A percentile compares a stretch with the other conserved stretches of the same genome.
phyloP scores from a whole-genome alignment of 2,113 vertebrate species.

The Lophius piscatorius region DNA sequence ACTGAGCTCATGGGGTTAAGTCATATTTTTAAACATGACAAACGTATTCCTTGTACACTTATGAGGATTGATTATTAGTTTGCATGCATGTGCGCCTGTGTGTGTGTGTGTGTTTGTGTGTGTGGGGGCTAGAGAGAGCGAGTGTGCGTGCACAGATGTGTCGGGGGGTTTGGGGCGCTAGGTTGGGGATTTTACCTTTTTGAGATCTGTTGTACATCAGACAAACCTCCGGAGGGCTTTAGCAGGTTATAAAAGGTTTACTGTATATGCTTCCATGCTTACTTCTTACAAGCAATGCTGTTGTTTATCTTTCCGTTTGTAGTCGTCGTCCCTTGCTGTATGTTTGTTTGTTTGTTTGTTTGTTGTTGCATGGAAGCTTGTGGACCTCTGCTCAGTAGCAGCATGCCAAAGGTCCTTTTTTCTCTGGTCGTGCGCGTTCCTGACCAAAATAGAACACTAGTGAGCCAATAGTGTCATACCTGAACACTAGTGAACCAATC shows the following conservation, averaged over 20 bases:
- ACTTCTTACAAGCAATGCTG: conserved; percentile 66
- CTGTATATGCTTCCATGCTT: conserved; percentile 77
- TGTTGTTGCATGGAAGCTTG: conserved; percentile 77
- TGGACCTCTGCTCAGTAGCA: conserved; percentile 77
- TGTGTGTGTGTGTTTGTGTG: conserved; percentile 38
- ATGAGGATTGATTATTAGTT: conserved; percentile 49
- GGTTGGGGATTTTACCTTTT: conserved; percentile 62
- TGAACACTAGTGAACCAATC: conserved; percentile 72
- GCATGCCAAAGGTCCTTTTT: conserved; percentile 69
- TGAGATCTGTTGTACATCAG: conserved; percentile 66
- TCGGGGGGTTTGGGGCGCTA: conserved; percentile 1
- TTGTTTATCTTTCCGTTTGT: conserved; percentile 63
- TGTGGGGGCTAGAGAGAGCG: conserved; percentile 20
- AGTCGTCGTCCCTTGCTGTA: conserved; percentile 58
- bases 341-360: conserved; percentile 66
- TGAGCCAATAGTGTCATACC: conserved; percentile 70
- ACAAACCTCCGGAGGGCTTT: conserved; percentile 65
- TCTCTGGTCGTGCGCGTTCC: conserved; percentile 52
- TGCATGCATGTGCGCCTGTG: conserved; percentile 69
- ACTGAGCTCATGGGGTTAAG: conserved; percentile 71
- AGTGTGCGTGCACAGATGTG: conserved; percentile 37
- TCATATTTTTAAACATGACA: conserved; percentile 70
- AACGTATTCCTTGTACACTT: conserved; percentile 61
- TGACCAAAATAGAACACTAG: conserved; percentile 65
- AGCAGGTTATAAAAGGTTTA: conserved; percentile 69